These are phyloP conservation scores for Acleris cristana DNA, from an alignment of 2,888 invertebrate species.

Conservation along the genomic window DNA sequence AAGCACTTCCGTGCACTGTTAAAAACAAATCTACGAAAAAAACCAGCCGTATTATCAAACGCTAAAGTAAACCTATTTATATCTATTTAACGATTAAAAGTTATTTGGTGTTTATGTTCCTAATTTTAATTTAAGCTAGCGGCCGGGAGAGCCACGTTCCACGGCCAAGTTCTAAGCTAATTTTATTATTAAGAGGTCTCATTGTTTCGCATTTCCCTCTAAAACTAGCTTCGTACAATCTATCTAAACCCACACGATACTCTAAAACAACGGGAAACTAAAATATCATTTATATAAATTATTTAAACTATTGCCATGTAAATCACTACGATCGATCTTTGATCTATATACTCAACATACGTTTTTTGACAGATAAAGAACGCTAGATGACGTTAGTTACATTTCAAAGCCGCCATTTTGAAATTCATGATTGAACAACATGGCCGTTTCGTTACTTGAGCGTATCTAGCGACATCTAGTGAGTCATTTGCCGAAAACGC, in stretches of 20 bases:
- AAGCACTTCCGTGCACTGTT: conserved; percentile 29
- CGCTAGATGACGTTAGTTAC: background rate
- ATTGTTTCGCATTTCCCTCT: conserved; percentile 29
- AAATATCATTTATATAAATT: conserved; percentile 7
- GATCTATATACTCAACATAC: background rate
- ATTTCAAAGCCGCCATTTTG: too few species aligned
- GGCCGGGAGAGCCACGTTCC: conserved; percentile 38
- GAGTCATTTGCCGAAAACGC: too few species aligned
- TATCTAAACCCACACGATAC: conserved; percentile 25
- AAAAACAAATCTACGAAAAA: conserved; percentile 23
- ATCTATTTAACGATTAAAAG: conserved; percentile 61
- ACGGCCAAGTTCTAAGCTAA: conserved; percentile 33
- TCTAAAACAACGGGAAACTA: conserved; percentile 14
- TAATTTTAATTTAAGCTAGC: conserved; percentile 58
- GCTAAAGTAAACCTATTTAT: conserved; percentile 32
- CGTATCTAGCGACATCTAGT: too few species aligned
- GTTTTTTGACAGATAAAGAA: background rate
- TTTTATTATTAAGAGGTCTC: conserved; percentile 37
- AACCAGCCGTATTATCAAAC: conserved; percentile 32
- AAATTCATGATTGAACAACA: too few species aligned
- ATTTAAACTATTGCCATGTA: conserved; percentile 26
- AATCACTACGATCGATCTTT: conserved; percentile 22
- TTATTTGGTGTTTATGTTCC: conserved; percentile 79
- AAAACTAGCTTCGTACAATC: conserved; percentile 28
- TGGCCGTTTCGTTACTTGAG: too few species aligned